These are phyloP conservation scores for Macrocentrus cingulum DNA, from an alignment of 1,140 invertebrate species.

Conservation along the genomic window DNA sequence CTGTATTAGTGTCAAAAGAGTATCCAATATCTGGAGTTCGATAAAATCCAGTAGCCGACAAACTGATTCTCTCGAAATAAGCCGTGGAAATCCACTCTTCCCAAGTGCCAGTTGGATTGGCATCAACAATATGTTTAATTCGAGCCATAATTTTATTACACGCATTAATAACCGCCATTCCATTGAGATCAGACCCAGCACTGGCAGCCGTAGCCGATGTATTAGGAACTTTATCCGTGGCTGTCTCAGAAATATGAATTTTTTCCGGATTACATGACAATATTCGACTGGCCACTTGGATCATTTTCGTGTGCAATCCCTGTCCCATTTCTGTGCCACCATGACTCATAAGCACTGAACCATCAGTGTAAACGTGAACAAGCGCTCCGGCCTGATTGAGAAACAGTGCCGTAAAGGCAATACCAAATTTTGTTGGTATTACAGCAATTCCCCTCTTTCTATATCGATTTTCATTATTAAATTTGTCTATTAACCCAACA, in stretches of 20 bases:
- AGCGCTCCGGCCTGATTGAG: constrained; percentile 90
- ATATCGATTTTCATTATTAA: constrained; percentile 69
- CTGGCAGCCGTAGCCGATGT: constrained; percentile 91
- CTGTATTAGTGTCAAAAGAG: constrained; percentile 70
- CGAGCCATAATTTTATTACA: constrained; percentile 78
- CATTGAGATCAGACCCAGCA: constrained; percentile 89
- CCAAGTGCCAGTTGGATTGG: constrained; percentile 81
- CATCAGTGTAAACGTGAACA: constrained; percentile 88
- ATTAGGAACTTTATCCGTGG: constrained; percentile 94
- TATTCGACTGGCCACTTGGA: constrained; percentile 78
- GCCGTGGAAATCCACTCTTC: constrained; percentile 82
- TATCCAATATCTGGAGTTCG: constrained; percentile 79
- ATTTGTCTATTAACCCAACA: constrained; percentile 5
- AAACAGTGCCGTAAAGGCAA: constrained; percentile 78
- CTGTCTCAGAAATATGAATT: constrained; percentile 86
- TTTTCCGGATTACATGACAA: constrained; percentile 73
- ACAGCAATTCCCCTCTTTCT: constrained; percentile 85
- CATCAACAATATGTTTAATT: constrained; percentile 74
- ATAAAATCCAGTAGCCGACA: constrained; percentile 87
- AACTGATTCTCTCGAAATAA: constrained; percentile 76
- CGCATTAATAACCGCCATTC: constrained; percentile 89
- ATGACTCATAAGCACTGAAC: constrained; percentile 88
- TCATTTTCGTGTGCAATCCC: constrained; percentile 93
- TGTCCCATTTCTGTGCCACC: constrained; percentile 96
- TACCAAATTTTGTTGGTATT: constrained; percentile 89